Percentiles rank a stretch among this genome's conserved stretches.
Conservation (phyloP, 1,140 invertebrate genomes). For the Papilio machaon region DNA sequence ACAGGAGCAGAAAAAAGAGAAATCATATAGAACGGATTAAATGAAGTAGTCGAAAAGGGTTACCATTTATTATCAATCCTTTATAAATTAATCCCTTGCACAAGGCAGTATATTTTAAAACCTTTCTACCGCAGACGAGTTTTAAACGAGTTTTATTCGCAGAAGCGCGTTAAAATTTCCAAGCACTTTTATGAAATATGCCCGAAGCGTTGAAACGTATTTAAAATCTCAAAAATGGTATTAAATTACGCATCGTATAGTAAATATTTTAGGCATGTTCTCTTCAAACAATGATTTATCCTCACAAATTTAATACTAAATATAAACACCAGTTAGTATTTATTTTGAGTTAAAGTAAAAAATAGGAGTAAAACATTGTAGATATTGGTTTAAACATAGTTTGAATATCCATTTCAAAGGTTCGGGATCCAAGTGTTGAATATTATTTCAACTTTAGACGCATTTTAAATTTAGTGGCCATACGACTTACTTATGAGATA, state of each 20-base stretch:
- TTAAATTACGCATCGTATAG: neutral
- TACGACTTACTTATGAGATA: neutral
- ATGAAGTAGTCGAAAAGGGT: neutral
- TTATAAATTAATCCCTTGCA: neutral
- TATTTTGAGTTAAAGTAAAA: neutral
- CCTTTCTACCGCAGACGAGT: neutral
- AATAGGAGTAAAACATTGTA: too few species aligned
- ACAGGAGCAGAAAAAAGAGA: neutral
- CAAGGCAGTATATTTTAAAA: neutral
- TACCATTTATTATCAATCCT: neutral
- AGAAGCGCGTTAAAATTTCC: neutral
- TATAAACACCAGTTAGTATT: neutral
- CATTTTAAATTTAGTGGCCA: too few species aligned
- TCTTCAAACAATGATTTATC: neutral
- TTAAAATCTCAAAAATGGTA: neutral
- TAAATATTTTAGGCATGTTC: neutral
- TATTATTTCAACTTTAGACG: too few species aligned
- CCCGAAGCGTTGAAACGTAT: neutral
- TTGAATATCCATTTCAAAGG: neutral
- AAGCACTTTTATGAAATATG: neutral
- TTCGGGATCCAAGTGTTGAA: too few species aligned
- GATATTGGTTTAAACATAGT: too few species aligned
- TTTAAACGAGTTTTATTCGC: constrained; percentile 13
- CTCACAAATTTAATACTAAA: neutral
- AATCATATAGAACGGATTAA: neutral